Conservation (phyloP, 2,113 vertebrate species). For the Rhea americana region DNA sequence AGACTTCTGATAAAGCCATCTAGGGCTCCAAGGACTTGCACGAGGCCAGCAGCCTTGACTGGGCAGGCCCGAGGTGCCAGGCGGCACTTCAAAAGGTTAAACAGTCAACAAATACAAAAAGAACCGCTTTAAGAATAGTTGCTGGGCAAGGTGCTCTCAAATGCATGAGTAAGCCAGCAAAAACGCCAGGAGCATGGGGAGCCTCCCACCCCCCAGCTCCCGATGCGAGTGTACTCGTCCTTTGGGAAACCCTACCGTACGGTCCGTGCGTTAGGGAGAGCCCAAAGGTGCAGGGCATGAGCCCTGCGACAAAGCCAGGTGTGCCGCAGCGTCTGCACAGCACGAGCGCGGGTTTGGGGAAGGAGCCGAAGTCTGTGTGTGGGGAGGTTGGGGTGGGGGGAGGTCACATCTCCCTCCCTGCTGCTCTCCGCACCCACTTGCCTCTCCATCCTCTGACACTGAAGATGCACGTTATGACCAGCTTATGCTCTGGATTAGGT, state of each 20-base stretch:
- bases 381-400: background rate
- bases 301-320: background rate
- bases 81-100: background rate
- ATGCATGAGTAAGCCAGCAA: background rate
- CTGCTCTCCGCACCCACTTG: background rate
- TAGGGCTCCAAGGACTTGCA: constrained; percentile 60
- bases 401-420: background rate
- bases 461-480: background rate
- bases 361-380: background rate
- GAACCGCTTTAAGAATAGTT: background rate
- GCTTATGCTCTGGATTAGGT: background rate
- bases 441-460: background rate
- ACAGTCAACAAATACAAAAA: background rate
- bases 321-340: background rate
- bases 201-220: accelerated
- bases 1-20: constrained; percentile 74
- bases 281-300: accelerated
- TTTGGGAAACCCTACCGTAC: background rate
- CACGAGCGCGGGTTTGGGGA: accelerated
- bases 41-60: constrained; percentile 8
- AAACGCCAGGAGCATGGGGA: accelerated
- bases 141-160: background rate
- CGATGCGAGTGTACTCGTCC: background rate
- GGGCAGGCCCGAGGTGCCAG: constrained; percentile 13
- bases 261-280: accelerated